Base-by-base conservation (phyloP, 1,140 invertebrate genomes). In the Eulimnadia texana region DNA sequence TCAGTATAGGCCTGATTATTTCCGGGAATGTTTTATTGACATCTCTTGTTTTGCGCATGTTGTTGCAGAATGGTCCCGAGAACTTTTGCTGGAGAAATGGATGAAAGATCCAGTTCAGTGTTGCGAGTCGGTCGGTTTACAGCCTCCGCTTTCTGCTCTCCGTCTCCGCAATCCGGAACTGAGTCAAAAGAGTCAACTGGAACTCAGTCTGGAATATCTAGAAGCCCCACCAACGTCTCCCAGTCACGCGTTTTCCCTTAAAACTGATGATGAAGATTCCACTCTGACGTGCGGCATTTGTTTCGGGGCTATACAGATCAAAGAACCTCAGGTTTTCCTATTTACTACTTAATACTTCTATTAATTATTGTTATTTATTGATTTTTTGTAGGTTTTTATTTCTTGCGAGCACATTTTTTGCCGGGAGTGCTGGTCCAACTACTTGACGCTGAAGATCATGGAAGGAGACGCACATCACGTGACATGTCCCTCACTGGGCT, bases 401-500 rank as follows among this genome's bases (percentile, higher is more conserved):
- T 72, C 76, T 22, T 85, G 84, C 71, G 72, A 75, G 55, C 84
- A 85, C 67, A 70, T 74, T 33, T 85, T 85, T 70, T 86, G 84
- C 68, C 74, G 75, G 57, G 66, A 69, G 3, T 86, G 84, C 68
- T 86, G 84, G 84, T 74, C 81, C 70, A 75, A 72, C 70, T 85
- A 86, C 69, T 72, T 85, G 33, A 82, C 77, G 42, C 74, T 79
- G 13, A 84, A 84, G 71, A 84, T 85, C 54, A 75, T 80, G 66
- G 82, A 82, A 68, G 83, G 82, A 19, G 81, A 83, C 65, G 78
- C 80, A 3, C 80, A 83, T 65, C 77, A 80, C 64, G 84, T 84
- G 47, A 73, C 79, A 2, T 86, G 84, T 71, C 84, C 84, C 24
- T 83, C 81, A 23, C 82, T 76, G 68, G 74, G 79, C 55, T 86